Conservation (phyloP, 2,113 vertebrate species). For the Archocentrus centrarchus region DNA sequence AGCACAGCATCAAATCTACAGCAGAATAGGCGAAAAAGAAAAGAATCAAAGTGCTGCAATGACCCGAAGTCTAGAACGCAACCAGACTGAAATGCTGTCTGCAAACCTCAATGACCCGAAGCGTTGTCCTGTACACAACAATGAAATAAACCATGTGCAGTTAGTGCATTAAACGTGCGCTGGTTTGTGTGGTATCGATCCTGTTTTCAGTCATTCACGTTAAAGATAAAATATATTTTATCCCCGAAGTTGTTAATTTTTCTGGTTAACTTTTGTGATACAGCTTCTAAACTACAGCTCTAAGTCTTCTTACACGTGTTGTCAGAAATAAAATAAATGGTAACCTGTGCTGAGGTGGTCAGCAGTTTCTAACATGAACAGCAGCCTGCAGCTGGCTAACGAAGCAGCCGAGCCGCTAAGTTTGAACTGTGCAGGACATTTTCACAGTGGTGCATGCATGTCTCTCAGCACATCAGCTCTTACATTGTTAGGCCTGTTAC, state of each 20-base stretch:
- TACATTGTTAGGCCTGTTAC: background rate
- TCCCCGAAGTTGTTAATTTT: too few species aligned
- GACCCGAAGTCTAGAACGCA: too few species aligned
- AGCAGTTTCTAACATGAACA: background rate
- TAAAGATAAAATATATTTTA: background rate
- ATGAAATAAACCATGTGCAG: too few species aligned
- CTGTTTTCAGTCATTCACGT: background rate
- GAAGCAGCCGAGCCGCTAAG: background rate
- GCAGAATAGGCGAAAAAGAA: too few species aligned
- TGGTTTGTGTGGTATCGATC: too few species aligned
- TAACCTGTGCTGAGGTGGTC: background rate
- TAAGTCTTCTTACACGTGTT: background rate
- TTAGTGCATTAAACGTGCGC: too few species aligned
- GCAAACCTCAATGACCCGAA: too few species aligned
- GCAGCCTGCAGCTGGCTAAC: conserved; percentile 14
- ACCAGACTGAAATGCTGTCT: too few species aligned
- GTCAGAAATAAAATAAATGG: background rate
- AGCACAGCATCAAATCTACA: too few species aligned
- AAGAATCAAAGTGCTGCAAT: too few species aligned
- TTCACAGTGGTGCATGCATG: background rate
- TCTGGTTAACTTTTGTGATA: too few species aligned
- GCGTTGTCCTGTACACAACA: too few species aligned
- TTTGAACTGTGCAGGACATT: background rate
- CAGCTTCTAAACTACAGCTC: background rate
- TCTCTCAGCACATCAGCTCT: background rate